Conservation (phyloP, 1,140 invertebrate species). For the Paraescarpia echinospica region DNA sequence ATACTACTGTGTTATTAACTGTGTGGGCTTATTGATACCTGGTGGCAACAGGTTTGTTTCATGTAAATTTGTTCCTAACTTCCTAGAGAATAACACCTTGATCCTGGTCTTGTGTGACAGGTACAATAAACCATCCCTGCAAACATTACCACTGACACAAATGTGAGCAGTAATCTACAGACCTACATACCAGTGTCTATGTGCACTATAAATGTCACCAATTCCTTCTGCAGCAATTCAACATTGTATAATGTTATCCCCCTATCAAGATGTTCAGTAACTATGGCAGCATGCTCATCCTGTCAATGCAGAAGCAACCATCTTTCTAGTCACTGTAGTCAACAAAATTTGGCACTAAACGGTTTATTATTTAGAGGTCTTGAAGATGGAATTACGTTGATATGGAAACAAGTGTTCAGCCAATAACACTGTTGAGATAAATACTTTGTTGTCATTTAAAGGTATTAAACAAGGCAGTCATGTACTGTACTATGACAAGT, state of each 20-base stretch:
- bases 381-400: too few relatives aligned
- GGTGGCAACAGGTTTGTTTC: neutral
- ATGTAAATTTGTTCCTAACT: neutral
- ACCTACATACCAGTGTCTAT: neutral
- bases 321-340: neutral
- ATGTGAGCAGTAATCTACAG: neutral
- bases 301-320: neutral
- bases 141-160: neutral
- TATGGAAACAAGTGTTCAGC: too few relatives aligned
- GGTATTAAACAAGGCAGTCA: too few relatives aligned
- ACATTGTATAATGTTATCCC: too few relatives aligned
- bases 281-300: neutral
- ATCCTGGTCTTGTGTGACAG: neutral
- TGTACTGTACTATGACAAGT: too few relatives aligned
- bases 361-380: too few relatives aligned
- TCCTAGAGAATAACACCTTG: neutral
- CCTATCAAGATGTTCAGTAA: neutral
- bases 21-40: neutral
- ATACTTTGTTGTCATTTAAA: too few relatives aligned
- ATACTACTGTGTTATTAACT: neutral
- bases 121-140: neutral
- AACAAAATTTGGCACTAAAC: too few relatives aligned
- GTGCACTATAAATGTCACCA: neutral
- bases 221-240: neutral
- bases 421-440: too few relatives aligned